phyloP scores from a whole-genome alignment of 37 sponge, comb jelly and placozoan species.

The Geodia barretti region DNA sequence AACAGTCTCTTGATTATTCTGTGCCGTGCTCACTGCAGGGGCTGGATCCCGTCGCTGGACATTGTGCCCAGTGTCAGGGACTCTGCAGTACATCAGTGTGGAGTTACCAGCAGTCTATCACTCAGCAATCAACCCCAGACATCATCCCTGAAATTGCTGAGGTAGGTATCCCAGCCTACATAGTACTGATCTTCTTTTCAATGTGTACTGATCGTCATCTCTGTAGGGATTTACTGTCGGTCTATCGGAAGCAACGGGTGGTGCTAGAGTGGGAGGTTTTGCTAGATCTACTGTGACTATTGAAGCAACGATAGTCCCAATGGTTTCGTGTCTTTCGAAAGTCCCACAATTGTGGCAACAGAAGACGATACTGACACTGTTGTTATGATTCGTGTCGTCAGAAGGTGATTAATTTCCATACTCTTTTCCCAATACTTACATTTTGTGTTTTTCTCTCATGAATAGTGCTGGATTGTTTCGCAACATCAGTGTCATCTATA shows the following conservation, averaged over 20 bases:
- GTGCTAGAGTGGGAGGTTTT: slow-evolving; percentile 53
- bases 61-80: slow-evolving; percentile 48
- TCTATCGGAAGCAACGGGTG: slow-evolving; percentile 64
- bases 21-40: slow-evolving; percentile 2
- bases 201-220: slow-evolving; percentile 11
- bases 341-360: not conserved
- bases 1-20: not conserved
- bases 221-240: slow-evolving; percentile 65
- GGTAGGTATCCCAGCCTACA: slow-evolving; percentile 31
- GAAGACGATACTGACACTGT: slow-evolving; percentile 46
- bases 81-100: slow-evolving; percentile 58
- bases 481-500: slow-evolving; percentile 53
- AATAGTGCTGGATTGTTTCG: slow-evolving; percentile 70
- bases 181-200: not conserved
- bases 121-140: slow-evolving; percentile 67
- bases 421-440: not conserved
- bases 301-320: slow-evolving; percentile 68
- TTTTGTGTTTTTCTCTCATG: slow-evolving; percentile 21
- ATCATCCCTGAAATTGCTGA: slow-evolving; percentile 71
- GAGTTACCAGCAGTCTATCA: slow-evolving; percentile 35
- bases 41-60: slow-evolving; percentile 12
- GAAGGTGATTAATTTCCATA: slow-evolving; percentile 42
- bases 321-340: slow-evolving; percentile 47
- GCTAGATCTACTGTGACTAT: slow-evolving; percentile 43
- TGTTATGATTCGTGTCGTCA: slow-evolving; percentile 37